Percentiles rank a stretch among this genome's conserved stretches.
phyloP scores from a whole-genome alignment of 2,113 vertebrate species.

The Mixornis gularis region DNA sequence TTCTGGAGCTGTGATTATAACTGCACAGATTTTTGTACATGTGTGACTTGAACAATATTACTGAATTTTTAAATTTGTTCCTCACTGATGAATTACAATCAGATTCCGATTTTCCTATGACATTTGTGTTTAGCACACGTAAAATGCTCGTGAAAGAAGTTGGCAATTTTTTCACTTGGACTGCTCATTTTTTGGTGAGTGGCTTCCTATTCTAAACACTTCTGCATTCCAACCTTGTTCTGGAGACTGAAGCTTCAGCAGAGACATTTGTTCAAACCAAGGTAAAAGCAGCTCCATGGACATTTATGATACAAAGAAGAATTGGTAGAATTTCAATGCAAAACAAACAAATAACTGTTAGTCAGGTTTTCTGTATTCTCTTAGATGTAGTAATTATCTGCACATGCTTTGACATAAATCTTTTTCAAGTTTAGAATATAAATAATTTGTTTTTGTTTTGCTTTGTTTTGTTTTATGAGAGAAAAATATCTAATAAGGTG shows the following conservation, averaged over 20 bases:
- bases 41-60: neutral
- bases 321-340: neutral
- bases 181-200: neutral
- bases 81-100: neutral
- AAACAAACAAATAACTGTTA: neutral
- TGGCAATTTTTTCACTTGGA: neutral
- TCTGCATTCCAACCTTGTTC: neutral
- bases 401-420: neutral
- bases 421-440: neutral
- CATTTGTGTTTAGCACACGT: fast-evolving
- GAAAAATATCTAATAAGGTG: neutral
- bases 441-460: neutral
- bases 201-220: neutral
- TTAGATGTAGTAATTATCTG: neutral
- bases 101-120: neutral
- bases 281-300: fast-evolving
- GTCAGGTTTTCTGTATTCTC: neutral
- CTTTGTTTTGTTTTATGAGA: neutral
- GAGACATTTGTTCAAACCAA: neutral
- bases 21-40: neutral
- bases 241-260: neutral
- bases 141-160: neutral
- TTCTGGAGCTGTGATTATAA: neutral
- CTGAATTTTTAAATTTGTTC: neutral
- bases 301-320: neutral